Evolutionary conservation across 2,113 vertebrate species (phyloP).

Genomic region (Rattus rattus): DNA sequence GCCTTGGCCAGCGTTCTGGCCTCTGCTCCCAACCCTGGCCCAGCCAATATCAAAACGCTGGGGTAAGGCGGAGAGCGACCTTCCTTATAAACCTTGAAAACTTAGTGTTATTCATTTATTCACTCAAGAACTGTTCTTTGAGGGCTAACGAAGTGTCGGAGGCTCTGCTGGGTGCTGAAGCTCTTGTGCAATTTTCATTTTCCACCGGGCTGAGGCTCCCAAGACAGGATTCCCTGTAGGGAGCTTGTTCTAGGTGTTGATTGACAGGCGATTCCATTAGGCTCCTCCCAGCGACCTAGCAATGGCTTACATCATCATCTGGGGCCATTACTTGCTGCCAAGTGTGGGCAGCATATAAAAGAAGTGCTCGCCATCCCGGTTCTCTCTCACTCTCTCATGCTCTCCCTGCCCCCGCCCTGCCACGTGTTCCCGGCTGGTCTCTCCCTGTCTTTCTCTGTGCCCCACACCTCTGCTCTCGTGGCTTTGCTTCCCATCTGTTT

Average conservation of each 20-base stretch:
- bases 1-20: background rate
- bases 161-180: background rate
- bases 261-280: too few species aligned
- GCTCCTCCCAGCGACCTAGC: too few species aligned
- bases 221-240: background rate
- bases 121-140: background rate
- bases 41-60: background rate
- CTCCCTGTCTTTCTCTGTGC: too few species aligned
- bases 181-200: background rate
- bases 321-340: too few species aligned
- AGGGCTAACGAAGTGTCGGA: background rate
- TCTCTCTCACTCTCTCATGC: rapidly evolving
- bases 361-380: too few species aligned
- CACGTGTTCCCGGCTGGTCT: too few species aligned
- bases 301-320: too few species aligned
- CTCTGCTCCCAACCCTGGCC: background rate
- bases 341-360: too few species aligned
- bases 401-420: rapidly evolving
- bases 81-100: background rate
- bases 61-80: background rate
- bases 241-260: background rate
- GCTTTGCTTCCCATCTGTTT: too few species aligned
- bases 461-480: too few species aligned
- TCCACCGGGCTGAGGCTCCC: background rate
- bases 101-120: background rate